phyloP scores from a whole-genome alignment of 2,888 invertebrate genomes.

The Lasioglossum oenotherae region DNA sequence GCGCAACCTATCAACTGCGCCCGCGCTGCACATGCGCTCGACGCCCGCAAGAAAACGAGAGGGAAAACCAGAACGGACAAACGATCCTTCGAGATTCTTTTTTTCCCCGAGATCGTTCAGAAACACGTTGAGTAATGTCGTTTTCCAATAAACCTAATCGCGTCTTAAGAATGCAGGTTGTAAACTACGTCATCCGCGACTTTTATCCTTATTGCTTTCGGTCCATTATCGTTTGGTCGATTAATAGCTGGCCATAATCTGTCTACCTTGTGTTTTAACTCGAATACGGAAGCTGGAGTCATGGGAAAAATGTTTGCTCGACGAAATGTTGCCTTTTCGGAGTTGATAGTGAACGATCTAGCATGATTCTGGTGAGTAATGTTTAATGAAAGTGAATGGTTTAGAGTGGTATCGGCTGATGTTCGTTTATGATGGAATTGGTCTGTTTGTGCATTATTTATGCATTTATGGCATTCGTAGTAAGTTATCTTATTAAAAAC shows the following conservation, averaged over 20 bases:
- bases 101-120: background rate
- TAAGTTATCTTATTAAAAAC: background rate
- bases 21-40: background rate
- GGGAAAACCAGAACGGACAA: slow-evolving; percentile 35
- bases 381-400: background rate
- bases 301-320: background rate
- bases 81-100: slow-evolving; percentile 24
- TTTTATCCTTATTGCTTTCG: background rate
- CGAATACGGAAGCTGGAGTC: background rate
- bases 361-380: background rate
- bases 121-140: background rate
- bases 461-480: background rate
- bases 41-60: slow-evolving; percentile 30
- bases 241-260: background rate
- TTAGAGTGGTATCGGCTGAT: background rate
- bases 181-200: background rate
- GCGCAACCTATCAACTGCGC: slow-evolving; percentile 35
- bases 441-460: background rate
- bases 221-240: background rate
- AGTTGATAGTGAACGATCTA: background rate
- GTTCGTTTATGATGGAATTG: background rate
- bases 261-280: background rate
- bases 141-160: background rate
- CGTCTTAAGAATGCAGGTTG: background rate
- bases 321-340: background rate